Conservation (phyloP, 2,113 vertebrate genomes). For the Mus musculus region GRCm39 chr1:69477501-69478000, state of each 20-base stretch:
- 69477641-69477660: not conserved
- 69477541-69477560: not conserved
- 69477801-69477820: not conserved
- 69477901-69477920: not conserved
- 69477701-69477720: not conserved
- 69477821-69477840: not conserved
- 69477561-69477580: conserved; percentile 20
- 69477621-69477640: not conserved
- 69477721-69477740: conserved; percentile 21
- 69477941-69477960: not conserved
- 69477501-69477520: not conserved
- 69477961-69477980: not conserved
- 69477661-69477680: not conserved
- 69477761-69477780: not conserved
- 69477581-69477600: not conserved
- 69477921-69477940: not conserved
- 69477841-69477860: not conserved
- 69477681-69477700: not conserved
- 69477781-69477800: conserved; percentile 1
- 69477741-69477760: conserved; percentile 29
- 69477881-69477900: not conserved
- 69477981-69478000: not conserved
- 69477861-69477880: not conserved
- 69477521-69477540: not conserved
- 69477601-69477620: not conserved